Evolutionary conservation across 2,113 vertebrate genomes (phyloP), one percentile per base, ranked within the genome.

Genomic region (Ptyas mucosa): DNA sequence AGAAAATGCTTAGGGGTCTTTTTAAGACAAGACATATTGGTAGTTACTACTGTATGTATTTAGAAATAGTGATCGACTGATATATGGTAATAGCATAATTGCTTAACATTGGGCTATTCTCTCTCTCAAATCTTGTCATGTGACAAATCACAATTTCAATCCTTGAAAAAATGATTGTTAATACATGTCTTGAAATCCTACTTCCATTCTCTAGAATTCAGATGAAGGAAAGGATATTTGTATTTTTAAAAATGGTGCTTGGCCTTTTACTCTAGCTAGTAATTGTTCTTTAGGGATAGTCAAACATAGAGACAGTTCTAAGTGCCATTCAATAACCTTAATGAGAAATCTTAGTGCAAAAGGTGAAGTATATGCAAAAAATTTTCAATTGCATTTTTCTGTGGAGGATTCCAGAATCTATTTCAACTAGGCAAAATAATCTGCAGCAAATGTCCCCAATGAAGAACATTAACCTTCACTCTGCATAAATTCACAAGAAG

Each of bases 291-390:
- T 89, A 20, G 96, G 96, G 97, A 95, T 92, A 95, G 95, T 96
- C 92, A 97, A 97, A 97, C 95, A 95, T 61, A 93, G 91, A 96
- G 91, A 96, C 96, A 96, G 75, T 94, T 96, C 95, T 93, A 95
- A 93, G 96, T 96, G 93, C 95, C 94, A 92, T 96, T 94, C 97
- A 97, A 95, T 85, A 96, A 96, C 96, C 96, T 93, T 96, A 97
- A 96, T 95, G 95, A 96, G 97, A 96, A 96, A 96, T 97, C 97
- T 96, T 96, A 96, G 94, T 95, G 94, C 94, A 94, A 93, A 94
- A 96, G 96, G 97, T 96, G 96, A 98, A 97, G 96, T 0, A 75
- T 95, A 97, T 94, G 95, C 94, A 94, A 97, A 61, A 61, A 61
- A 61, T 26, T 3, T 3, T 26, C 58, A 26, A 61, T 61, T 61